Conservation (phyloP, 2,888 invertebrate genomes). For the Aricia artaxerxes region DNA sequence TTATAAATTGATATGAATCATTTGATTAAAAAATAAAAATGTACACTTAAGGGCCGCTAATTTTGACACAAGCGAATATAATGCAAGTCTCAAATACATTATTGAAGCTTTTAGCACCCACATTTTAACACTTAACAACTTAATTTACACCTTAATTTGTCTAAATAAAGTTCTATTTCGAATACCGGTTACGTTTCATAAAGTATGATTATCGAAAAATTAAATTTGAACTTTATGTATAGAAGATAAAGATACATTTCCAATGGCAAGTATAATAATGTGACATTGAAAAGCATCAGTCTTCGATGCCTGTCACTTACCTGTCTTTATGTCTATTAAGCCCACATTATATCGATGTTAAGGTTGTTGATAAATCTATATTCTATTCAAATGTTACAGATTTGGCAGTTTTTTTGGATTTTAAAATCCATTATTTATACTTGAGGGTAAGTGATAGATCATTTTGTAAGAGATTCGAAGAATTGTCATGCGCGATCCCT, state of each 20-base stretch:
- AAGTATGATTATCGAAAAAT: not conserved
- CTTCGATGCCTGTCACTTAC: slow-evolving; percentile 10
- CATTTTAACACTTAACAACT: not conserved
- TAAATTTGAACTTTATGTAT: not conserved
- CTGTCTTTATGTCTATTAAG: not conserved
- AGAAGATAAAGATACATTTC: not conserved
- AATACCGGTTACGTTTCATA: not conserved
- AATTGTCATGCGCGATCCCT: too few relatives aligned
- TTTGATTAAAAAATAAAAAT: not conserved
- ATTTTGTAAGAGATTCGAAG: not conserved
- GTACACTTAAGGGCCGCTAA: not conserved
- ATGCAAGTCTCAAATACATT: not conserved
- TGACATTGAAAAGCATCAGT: slow-evolving; percentile 5
- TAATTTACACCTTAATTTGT: not conserved
- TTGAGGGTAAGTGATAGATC: not conserved
- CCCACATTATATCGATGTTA: not conserved
- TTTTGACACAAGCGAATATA: slow-evolving; percentile 13
- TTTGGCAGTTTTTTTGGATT: not conserved
- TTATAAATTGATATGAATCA: not conserved
- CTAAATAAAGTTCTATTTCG: not conserved
- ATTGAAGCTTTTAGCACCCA: slow-evolving; percentile 7
- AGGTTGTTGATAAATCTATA: slow-evolving; percentile 9
- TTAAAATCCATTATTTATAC: not conserved
- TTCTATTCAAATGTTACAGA: not conserved
- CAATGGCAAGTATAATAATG: not conserved